Evolutionary conservation across 2,113 vertebrate species (phyloP).

Genomic region (Chaenogobius annularis): DNA sequence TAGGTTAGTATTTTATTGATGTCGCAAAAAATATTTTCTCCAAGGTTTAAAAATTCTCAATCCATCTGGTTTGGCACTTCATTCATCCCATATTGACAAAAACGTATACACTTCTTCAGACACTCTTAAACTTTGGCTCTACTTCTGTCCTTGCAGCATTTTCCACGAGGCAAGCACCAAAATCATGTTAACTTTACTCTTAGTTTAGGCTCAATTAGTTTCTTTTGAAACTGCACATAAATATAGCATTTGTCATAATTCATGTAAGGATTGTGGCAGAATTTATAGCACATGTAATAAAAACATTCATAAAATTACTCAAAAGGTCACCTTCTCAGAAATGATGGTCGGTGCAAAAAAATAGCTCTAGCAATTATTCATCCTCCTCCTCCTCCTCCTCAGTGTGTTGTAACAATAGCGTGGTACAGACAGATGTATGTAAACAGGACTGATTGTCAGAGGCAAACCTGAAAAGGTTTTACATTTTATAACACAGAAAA

Average conservation of each 20-base stretch:
- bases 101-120: slow-evolving; percentile 44
- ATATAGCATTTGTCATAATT: not conserved
- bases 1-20: not conserved
- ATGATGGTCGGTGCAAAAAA: not conserved
- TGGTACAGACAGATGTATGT: not conserved
- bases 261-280: not conserved
- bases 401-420: not conserved
- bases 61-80: not conserved
- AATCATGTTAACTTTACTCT: slow-evolving; percentile 6
- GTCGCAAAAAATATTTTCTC: not conserved
- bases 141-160: slow-evolving; percentile 56
- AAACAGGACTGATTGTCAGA: not conserved
- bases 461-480: not conserved
- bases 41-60: not conserved
- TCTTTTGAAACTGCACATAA: not conserved
- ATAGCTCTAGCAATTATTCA: not conserved
- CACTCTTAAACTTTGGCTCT: slow-evolving; percentile 46
- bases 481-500: not conserved
- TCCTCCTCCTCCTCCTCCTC: not conserved
- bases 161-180: slow-evolving; percentile 50
- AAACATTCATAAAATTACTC: slow-evolving; percentile 6
- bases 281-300: slow-evolving; percentile 9
- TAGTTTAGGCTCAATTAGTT: slow-evolving; percentile 1
- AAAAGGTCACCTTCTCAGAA: slow-evolving; percentile 10
- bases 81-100: slow-evolving; percentile 18